These are phyloP conservation scores for Stegodyphus dumicola DNA, from an alignment of 1,140 invertebrate species.

Conservation along the genomic window DNA sequence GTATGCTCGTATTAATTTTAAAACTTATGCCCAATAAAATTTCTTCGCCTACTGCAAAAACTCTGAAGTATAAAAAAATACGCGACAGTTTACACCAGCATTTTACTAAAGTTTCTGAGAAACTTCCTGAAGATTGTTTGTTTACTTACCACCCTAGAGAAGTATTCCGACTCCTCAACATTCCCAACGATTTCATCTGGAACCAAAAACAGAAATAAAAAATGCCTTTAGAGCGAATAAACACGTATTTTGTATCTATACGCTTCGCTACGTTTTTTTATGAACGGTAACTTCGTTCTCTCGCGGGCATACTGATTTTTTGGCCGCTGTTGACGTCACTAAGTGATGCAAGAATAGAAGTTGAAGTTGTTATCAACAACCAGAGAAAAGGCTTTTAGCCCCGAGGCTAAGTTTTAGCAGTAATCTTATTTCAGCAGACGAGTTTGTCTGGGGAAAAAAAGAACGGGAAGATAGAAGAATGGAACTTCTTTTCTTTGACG, in stretches of 20 bases:
- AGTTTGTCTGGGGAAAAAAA: slow-evolving; percentile 34
- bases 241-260: slow-evolving; percentile 25
- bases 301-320: slow-evolving; percentile 41
- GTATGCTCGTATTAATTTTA: too few species aligned
- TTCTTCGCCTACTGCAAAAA: too few species aligned
- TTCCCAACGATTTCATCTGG: slow-evolving; percentile 34
- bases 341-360: slow-evolving; percentile 57
- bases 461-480: slow-evolving; percentile 22
- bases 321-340: slow-evolving; percentile 42
- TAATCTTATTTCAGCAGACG: slow-evolving; percentile 56
- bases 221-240: slow-evolving; percentile 14
- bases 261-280: slow-evolving; percentile 2
- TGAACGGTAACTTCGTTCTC: slow-evolving; percentile 26
- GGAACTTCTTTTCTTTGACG: slow-evolving; percentile 31
- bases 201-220: slow-evolving; percentile 7
- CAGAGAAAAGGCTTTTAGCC: slow-evolving; percentile 38
- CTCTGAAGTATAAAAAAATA: too few species aligned
- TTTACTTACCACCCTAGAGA: neutral
- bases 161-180: slow-evolving; percentile 4
- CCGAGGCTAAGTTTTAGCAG: slow-evolving; percentile 44
- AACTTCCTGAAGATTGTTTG: neutral
- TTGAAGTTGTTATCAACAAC: slow-evolving; percentile 56
- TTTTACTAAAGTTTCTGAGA: too few species aligned
- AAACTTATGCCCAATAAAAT: too few species aligned
- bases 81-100: too few species aligned